Evolutionary conservation across 2,113 vertebrate genomes (phyloP).

Genomic region (Corythaixoides concolor): DNA sequence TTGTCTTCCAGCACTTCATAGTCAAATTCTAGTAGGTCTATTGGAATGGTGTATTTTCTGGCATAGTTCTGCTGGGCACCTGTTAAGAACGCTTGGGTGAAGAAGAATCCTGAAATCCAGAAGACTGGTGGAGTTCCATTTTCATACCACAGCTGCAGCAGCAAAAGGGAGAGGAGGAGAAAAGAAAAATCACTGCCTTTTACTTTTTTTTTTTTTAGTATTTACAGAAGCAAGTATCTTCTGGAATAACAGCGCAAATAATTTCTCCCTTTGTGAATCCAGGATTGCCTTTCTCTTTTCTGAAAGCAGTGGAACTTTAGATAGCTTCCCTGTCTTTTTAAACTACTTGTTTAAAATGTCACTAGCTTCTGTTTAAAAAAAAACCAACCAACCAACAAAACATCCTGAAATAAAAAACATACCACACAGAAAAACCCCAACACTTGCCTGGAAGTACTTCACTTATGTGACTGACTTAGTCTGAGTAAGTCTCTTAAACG

Average conservation of each 20-base stretch:
- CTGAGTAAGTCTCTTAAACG: background rate
- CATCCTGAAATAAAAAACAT: background rate
- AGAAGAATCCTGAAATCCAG: constrained; percentile 93
- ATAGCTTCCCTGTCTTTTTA: background rate
- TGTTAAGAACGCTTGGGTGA: constrained; percentile 91
- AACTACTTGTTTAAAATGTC: background rate
- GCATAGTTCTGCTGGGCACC: constrained; percentile 91
- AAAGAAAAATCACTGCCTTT: background rate
- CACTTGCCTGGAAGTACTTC: background rate
- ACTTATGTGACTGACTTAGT: background rate
- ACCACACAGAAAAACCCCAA: no score
- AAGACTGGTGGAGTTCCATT: constrained; percentile 80
- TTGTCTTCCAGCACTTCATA: constrained; percentile 88
- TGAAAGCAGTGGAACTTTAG: background rate
- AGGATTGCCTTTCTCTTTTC: background rate
- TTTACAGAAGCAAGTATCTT: background rate
- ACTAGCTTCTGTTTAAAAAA: background rate
- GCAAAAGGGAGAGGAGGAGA: background rate
- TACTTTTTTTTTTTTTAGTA: background rate
- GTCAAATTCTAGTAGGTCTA: constrained; percentile 87
- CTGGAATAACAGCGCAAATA: background rate
- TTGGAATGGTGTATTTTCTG: constrained; percentile 86
- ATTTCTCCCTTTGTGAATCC: background rate
- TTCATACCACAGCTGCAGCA: constrained; percentile 82
- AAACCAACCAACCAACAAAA: background rate